Percentiles rank a stretch among this genome's conserved stretches.
Conservation (phyloP, 1,140 invertebrate species). For the Cyclargus thomasi region DNA sequence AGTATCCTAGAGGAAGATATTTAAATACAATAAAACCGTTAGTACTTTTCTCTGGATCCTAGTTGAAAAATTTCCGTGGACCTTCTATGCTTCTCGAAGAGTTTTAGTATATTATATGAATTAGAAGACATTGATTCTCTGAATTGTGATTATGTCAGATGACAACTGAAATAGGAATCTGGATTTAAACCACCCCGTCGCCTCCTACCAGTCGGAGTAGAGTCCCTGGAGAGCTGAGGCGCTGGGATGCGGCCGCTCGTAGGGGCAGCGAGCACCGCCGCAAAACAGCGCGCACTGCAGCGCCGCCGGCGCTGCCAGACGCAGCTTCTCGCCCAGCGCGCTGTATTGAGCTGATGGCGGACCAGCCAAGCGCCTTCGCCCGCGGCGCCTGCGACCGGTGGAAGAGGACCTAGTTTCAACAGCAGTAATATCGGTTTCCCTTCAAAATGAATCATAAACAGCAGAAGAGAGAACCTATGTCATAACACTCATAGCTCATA, state of each 20-base stretch:
- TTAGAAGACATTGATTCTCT: too few relatives aligned
- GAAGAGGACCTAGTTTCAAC: background rate
- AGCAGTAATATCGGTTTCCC: too few relatives aligned
- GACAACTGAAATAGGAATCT: background rate
- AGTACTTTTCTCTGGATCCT: too few relatives aligned
- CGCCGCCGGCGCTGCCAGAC: constrained; percentile 76
- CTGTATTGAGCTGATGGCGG: constrained; percentile 59
- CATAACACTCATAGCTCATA: too few relatives aligned
- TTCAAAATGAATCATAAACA: too few relatives aligned
- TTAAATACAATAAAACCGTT: too few relatives aligned
- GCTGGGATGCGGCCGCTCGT: constrained; percentile 82
- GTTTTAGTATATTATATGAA: too few relatives aligned
- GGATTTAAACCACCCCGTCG: background rate
- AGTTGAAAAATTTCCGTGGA: too few relatives aligned
- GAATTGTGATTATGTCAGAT: too few relatives aligned
- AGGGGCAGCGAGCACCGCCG: constrained; percentile 87
- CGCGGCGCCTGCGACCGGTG: constrained; percentile 26
- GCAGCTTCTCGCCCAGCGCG: constrained; percentile 47
- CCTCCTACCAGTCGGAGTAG: constrained; percentile 88
- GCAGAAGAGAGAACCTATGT: too few relatives aligned
- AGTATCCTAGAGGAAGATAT: too few relatives aligned
- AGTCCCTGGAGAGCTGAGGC: constrained; percentile 87
- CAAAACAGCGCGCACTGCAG: constrained; percentile 88
- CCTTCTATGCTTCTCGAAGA: too few relatives aligned
- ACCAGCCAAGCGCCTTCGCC: constrained; percentile 49